Percentiles rank a stretch among this genome's conserved stretches.
These are phyloP conservation scores for Myiozetetes cayanensis DNA, from an alignment of 2,113 vertebrate genomes.

Conservation along the genomic window DNA sequence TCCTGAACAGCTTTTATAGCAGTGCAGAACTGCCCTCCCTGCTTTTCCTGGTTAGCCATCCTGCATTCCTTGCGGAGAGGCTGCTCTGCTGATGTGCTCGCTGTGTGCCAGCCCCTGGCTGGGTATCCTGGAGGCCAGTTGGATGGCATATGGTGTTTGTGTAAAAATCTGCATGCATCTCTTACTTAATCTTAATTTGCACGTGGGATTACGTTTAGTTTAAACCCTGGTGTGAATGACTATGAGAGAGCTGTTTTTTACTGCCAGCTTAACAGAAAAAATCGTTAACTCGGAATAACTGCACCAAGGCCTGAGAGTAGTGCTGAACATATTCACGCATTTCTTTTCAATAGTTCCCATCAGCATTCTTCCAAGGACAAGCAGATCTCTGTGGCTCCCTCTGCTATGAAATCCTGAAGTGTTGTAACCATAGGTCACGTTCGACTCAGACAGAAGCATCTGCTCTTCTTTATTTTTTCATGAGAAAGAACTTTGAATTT, in stretches of 20 bases:
- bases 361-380: slow-evolving; percentile 93
- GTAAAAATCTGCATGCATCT: neutral
- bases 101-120: neutral
- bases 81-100: neutral
- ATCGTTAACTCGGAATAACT: neutral
- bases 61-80: neutral
- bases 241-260: neutral
- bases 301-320: neutral
- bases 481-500: slow-evolving; percentile 98
- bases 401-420: slow-evolving; percentile 96
- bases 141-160: neutral
- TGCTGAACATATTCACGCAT: neutral
- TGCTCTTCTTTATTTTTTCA: slow-evolving; percentile 95
- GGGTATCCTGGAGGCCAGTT: neutral
- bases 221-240: neutral
- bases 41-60: neutral
- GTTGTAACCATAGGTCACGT: slow-evolving; percentile 95
- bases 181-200: neutral
- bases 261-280: neutral
- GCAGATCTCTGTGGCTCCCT: slow-evolving; percentile 94
- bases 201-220: neutral
- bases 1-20: neutral
- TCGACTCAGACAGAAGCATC: slow-evolving; percentile 93
- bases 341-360: slow-evolving; percentile 83
- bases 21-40: accelerated